Base-by-base conservation (phyloP, 2,888 invertebrate genomes). In the Teleiodes luculella region DNA sequence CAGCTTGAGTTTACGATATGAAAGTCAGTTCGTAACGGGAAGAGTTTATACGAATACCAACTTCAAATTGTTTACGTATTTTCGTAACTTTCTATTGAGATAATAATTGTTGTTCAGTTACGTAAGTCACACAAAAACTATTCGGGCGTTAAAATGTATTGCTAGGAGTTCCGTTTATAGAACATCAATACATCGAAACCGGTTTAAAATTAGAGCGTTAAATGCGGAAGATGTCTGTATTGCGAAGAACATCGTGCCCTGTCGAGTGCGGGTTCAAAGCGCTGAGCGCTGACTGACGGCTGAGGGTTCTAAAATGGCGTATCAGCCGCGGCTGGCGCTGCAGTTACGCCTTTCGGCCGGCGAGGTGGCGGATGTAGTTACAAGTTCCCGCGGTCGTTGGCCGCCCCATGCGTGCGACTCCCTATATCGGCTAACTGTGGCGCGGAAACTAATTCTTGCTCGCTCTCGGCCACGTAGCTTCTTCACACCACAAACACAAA, bases 341-440 rank as follows among this genome's bases (percentile, higher is more conserved):
- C 63, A 73, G 75, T 85, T 85, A 76, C 71, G 80, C 59, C 80
- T 66, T 77, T 84, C 58, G 65, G 68, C 58, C 66, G 62, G 65
- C 63, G 70, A 65, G 68, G 65, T 64, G 68, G 70, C 76, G 75
- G 80, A 87, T 86, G 85, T 88, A 86, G 87, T 88, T 84, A 85
- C 87, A 89, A 88, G 88, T 87, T 88, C 88, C 77, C 80, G 80
- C 86, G 88, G 88, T 88, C 88, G 84, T 83, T 87, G 88, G 74
- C 86, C 86, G 86, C 70, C 66, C 69, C 72, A 70, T 78, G 82
- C 47, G 55, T 80, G 82, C 78, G 79, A 76, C 79, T 85, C 81
- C 82, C 81, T 83, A 83, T 80, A 81, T 84, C 80, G 76, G 78
- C 72, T 79, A 78, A 81, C 78, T 76, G 73, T 79, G 83, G 80